Conservation (phyloP, 2,113 vertebrate species). For the cattle (Bos taurus) region ARS-UCD2.0 NC_037333.1:100144001-100144500, state of each 20-base stretch:
- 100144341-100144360: not conserved
- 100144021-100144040: not conserved
- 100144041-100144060: not conserved
- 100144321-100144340: not conserved
- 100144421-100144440: not conserved
- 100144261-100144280: not conserved
- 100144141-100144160: not conserved
- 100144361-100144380: not conserved
- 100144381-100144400: not conserved
- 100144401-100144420: not conserved
- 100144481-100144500: not conserved
- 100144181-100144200: not conserved
- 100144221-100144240: not conserved
- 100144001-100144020: slow-evolving; percentile 19
- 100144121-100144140: not conserved
- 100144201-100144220: not conserved
- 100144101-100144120: not conserved
- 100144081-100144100: not conserved
- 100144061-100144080: not conserved
- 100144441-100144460: not conserved
- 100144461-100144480: not conserved
- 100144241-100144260: not conserved
- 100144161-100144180: not conserved
- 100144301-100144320: not conserved
- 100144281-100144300: not conserved